Base-by-base conservation (phyloP, 2,888 invertebrate genomes). In the Thymelicus sylvestris region DNA sequence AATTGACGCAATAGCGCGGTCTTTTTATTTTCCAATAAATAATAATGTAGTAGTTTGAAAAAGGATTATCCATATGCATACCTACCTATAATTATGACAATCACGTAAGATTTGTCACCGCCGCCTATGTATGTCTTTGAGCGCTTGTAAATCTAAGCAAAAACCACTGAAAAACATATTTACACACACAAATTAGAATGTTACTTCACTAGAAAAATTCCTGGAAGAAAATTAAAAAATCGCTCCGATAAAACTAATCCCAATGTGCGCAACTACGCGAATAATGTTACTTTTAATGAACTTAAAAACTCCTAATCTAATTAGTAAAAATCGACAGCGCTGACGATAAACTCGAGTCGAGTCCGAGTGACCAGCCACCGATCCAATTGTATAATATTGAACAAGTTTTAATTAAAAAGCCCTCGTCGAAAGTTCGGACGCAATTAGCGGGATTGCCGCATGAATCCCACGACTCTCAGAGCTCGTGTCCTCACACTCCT, bases 391-490 rank as follows among this genome's bases (percentile, higher is more conserved):
- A 83, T 89, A 88, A 87, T 89, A 91, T 90, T 88, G 85, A 88
- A 89, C 87, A 91, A 91, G 89, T 92, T 91, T 91, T 91, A 91
- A 92, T 91, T 91, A 91, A 91, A 91, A 90, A 88, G 83, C 86
- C 85, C 82, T 81, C 81, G 77, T 84, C 80, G 81, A 68, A 86
- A 90, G 82, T 90, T 90, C 74, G 81, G 81, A 86, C 86, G 82
- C 86, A 90, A 90, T 91, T 89, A 90, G 85, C 83, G 73, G 84
- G 82, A 87, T 87, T 85, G 86, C 81, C 73, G 81, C 76, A 74
- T 77, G 78, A 77, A 82, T 76, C 79, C 79, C 79, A 73, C 76
- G 74, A 78, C 78, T 79, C 76, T 59, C 55, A 38, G 7, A 38
- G 10, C 52, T 63, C 63, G n/a, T 68, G 62, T 67, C 24, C 55